Evolutionary conservation across 2,888 invertebrate species (phyloP), one percentile per base, ranked within the genome.

Genomic region (Orgyia antiqua): DNA sequence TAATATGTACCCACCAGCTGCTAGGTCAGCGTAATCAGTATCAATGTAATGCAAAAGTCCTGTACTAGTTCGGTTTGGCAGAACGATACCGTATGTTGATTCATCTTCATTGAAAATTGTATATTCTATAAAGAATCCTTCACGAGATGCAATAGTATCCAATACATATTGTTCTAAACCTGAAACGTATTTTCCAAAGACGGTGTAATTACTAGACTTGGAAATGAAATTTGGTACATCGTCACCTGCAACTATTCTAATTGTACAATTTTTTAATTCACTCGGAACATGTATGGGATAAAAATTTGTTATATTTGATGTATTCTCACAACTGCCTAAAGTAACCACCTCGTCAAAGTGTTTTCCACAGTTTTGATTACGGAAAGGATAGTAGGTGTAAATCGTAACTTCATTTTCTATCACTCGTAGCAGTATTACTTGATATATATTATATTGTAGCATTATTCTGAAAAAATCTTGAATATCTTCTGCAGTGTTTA

Each of bases 91-190:
- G 33, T 50, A 10, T 23, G 13, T 50, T 1, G 42, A 36, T 27
- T 38, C 27, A 3, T 57, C 40, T 9, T 23, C 29, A n/a, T 39
- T 25, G 2, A 48, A 30, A 5, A 46, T 36, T 24, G 43, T 38
- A 24, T 66, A 69, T 4, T 64, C 29, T n/a, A 74, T 28, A 7
- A 28, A 24, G 31, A 69, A 44, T 1, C 55, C 56, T 43, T 64
- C 61, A 4, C 37, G 38, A 10, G 45, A 18, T 17, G 68, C 65
- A 25, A 72, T 58, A 3, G 51, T 64, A 20, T 61, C 52, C 3
- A 78, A 39, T 7, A 78, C 35, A 29, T 54, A 68, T 36, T 76
- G 71, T 39, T 78, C 78, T 25, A 70, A 33, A 7, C 70, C 74
- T 13, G 47, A 20, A 4, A 59, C 41, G 27, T 36, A 36, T 33